Evolutionary conservation across 2,113 vertebrate species (phyloP), one percentile per base, ranked within the genome.

Genomic region (Speoplatyrhinus poulsoni): DNA sequence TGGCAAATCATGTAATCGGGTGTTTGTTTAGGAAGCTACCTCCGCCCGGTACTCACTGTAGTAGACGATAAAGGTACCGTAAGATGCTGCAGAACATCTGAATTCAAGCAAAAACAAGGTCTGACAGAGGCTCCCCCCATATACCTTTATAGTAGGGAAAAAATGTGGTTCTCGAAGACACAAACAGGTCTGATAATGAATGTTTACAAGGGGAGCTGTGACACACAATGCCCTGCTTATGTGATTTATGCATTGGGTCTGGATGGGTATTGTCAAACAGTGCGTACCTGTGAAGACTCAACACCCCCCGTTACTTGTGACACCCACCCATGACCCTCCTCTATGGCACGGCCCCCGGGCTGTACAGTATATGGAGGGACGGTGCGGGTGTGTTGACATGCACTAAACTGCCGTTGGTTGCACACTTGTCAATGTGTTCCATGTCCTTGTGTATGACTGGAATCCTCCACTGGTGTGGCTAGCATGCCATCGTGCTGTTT

Each of bases 351-450:
- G 26, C 26, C 26, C 26, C 26, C 26, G 26, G 26, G 19, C 65
- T 70, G 58, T 47, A 41, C 64, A 69, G 48, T 74, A 60, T 67
- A 69, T 61, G 12, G 49, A 71, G 70, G 61, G 53, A 72, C 41
- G 59, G 66, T 68, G 65, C 59, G 65, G 68, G 36, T 80, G 73
- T 26, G 50, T 72, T 78, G 60, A 72, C 79, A 65, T 73, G 70
- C 67, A 73, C 79, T 58, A 69, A 77, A 72, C 71, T 72, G 15
- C 46, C 53, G 58, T 76, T 77, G 72, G 65, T 72, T 76, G 66
- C 61, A 41, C 49, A 63, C 79, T 72, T 76, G 78, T 83, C 82
- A 85, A 56, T 81, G 68, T 84, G 76, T 80, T 81, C 77, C 65
- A 67, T 83, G 85, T 87, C 80, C 82, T 69, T 71, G 33, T 60